These are phyloP conservation scores for Diachrysia chrysitis DNA, from an alignment of 2,888 invertebrate genomes.

Conservation along the genomic window DNA sequence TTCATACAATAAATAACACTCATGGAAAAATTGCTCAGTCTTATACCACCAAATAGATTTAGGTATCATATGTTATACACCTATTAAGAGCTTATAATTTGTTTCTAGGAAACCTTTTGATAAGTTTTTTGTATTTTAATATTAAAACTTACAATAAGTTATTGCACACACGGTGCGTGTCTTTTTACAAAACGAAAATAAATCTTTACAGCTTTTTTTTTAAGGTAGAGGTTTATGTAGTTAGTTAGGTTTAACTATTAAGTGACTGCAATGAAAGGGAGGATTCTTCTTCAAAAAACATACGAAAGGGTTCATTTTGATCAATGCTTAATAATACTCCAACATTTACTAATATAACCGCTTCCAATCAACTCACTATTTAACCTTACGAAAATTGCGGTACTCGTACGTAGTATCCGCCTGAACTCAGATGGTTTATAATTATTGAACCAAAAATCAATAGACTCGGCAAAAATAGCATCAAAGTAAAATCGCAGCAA, in stretches of 20 bases:
- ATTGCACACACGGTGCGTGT: background rate
- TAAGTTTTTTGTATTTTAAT: background rate
- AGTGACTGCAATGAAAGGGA: too few relatives aligned
- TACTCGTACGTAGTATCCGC: background rate
- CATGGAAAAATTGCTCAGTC: background rate
- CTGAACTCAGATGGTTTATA: constrained; percentile 8
- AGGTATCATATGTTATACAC: too few relatives aligned
- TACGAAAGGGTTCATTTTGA: too few relatives aligned
- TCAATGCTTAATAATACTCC: too few relatives aligned
- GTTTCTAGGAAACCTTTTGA: background rate
- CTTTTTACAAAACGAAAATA: background rate
- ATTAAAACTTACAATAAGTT: background rate
- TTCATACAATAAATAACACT: background rate
- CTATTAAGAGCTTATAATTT: too few relatives aligned
- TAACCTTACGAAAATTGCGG: background rate
- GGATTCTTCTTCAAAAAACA: too few relatives aligned
- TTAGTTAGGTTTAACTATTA: too few relatives aligned
- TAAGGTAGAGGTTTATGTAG: too few relatives aligned
- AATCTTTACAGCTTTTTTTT: background rate
- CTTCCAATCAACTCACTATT: background rate
- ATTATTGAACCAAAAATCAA: constrained; percentile 51
- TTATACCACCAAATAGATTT: background rate
- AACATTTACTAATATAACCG: background rate
- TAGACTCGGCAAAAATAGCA: constrained; percentile 60
- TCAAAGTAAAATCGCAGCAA: constrained; percentile 67